These are phyloP conservation scores for Leucania comma DNA, from an alignment of 2,888 invertebrate genomes.

Conservation along the genomic window DNA sequence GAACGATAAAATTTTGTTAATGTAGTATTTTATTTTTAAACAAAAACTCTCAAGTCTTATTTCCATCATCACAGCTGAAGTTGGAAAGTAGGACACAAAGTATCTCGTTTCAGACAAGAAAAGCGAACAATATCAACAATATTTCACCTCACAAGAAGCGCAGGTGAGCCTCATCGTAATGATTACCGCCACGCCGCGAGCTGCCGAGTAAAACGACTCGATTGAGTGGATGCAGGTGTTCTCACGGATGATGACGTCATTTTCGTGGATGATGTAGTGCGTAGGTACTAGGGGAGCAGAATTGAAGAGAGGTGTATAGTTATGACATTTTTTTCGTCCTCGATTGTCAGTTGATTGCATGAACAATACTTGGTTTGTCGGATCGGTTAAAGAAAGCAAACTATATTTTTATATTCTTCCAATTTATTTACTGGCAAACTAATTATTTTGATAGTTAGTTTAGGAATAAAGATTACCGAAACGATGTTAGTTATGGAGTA, in stretches of 20 bases:
- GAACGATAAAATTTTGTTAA: too few relatives aligned
- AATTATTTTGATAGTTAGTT: neutral
- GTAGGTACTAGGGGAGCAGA: slow-evolving; percentile 15
- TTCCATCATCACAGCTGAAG: neutral
- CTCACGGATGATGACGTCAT: slow-evolving; percentile 40
- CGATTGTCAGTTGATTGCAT: neutral
- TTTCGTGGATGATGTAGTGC: slow-evolving; percentile 48
- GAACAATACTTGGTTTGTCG: neutral
- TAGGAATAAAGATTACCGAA: neutral
- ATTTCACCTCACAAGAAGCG: slow-evolving; percentile 15
- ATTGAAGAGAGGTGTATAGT: neutral
- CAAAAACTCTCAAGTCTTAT: neutral
- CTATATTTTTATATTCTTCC: too few relatives aligned
- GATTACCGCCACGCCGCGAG: slow-evolving; percentile 39
- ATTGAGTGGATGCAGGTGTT: slow-evolving; percentile 54
- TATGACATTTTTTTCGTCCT: neutral
- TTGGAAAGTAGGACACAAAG: neutral
- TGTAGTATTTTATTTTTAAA: neutral
- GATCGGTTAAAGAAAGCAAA: too few relatives aligned
- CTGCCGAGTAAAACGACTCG: slow-evolving; percentile 38
- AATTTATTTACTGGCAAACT: too few relatives aligned
- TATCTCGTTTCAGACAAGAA: slow-evolving; percentile 3
- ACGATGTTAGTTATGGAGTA: slow-evolving; percentile 1
- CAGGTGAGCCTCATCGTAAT: slow-evolving; percentile 46
- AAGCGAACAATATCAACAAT: slow-evolving; percentile 9